Base-by-base conservation (phyloP, 2,888 invertebrate species). In the Drosophila nr. fundita region DNA sequence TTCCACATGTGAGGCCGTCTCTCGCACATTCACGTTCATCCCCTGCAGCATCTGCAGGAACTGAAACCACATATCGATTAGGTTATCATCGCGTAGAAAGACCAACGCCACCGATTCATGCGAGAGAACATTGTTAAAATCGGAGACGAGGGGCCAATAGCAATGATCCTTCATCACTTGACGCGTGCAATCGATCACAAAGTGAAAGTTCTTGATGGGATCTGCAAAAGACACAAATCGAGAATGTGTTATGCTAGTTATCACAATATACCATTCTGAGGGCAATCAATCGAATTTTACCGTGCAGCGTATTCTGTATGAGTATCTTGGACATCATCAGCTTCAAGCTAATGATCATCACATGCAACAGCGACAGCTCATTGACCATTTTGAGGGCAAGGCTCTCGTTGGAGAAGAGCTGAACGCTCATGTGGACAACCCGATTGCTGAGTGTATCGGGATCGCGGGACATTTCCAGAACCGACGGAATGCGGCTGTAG, bases 91-190 rank as follows among this genome's bases (percentile, higher is more conserved):
- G 60, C 96, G 95, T 93, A 99, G 95, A 92, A 99, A 99, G 91
- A 97, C 95, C 82, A 97, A 93, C 21, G 99, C 98, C 5, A 99
- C 98, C 21, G 97, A 97, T 90, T 96, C 95, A 92, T 99, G 99
- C 0, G 98, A 98, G 21, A 99, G 94, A 60, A 99, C 97, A 93
- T 99, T 99, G 92, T 99, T 99, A 83, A 99, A 95, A 94, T 99
- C 99, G 0, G 98, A 98, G 40, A 99, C 98, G 10, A 99, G 94
- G 1, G 99, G 99, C 99, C 99, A 99, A 93, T 99, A 99, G 93
- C 98, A 98, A 92, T 99, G 99, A 91, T 99, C 98, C 94, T 98
- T 98, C 98, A 99, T 98, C 29, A 98, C 97, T 70, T 96, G 95
- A 78, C 96, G 95, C 18, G 96, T 97, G 92, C 99, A 99, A 92